Conservation (phyloP, 2,888 invertebrate species). For the Osmoderma eremita region DNA sequence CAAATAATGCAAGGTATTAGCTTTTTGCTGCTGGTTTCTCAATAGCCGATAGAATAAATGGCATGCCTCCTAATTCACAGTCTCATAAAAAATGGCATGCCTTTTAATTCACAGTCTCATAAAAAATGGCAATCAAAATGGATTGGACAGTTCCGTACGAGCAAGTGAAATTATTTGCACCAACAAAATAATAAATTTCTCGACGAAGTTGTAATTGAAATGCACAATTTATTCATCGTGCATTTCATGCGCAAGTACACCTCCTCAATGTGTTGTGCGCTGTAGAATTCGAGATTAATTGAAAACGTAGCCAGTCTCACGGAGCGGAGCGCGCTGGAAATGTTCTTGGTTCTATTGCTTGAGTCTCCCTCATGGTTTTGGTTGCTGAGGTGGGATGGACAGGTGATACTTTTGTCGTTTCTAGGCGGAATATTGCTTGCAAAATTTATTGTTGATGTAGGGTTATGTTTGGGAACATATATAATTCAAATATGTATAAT, state of each 20-base stretch:
- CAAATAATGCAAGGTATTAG: no score
- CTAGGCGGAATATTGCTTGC: no score
- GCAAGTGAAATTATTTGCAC: slow-evolving; percentile 15
- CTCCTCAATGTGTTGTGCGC: slow-evolving; percentile 24
- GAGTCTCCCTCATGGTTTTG: not conserved
- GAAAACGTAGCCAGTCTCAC: slow-evolving; percentile 21
- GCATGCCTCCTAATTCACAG: no score
- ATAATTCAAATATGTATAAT: no score
- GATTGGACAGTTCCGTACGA: slow-evolving; percentile 14
- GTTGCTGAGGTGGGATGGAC: no score
- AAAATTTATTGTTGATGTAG: no score
- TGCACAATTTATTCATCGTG: slow-evolving; percentile 23
- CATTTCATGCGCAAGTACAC: slow-evolving; percentile 34
- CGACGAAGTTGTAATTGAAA: slow-evolving; percentile 7
- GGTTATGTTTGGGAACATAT: no score
- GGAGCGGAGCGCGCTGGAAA: slow-evolving; percentile 12
- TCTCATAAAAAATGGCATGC: no score
- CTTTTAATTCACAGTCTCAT: slow-evolving; percentile 10
- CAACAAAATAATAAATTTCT: slow-evolving; percentile 26
- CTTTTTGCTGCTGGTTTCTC: no score
- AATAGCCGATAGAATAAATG: no score
- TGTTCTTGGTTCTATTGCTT: slow-evolving; percentile 6
- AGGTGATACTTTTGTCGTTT: no score
- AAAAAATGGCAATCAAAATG: slow-evolving; percentile 1
- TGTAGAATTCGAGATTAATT: slow-evolving; percentile 32